Base-by-base conservation (phyloP, 2,888 invertebrate genomes). In the Balanococcus diminutus region DNA sequence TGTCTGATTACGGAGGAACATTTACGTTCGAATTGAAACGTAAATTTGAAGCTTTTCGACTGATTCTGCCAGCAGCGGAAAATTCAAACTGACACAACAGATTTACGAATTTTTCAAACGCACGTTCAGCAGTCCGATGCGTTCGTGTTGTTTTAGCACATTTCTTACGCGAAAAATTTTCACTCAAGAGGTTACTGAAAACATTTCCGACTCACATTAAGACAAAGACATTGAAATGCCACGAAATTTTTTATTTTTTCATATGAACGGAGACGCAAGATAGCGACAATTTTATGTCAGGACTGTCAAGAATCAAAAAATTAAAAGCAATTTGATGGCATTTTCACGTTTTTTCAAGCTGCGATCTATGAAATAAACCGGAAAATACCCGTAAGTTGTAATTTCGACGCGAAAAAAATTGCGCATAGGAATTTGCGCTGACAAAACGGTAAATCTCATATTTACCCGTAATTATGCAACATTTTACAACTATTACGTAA, bases 171-270 rank as follows among this genome's bases (percentile, higher is more conserved):
- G 61, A 67, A 67, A 67, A 67, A 28, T 14, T 28, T 4, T 0
- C 61, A 67, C 25, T 28, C 11, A 25, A n/a, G 11, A 46, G 5
- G 5, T 14, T 16, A 25, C 25, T 11, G 25, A 3, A 67, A 28
- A 28, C 28, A 67, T 67, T 67, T 67, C 9, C 19, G 8, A 19
- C 19, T 67, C 28, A 67, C 11, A 67, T 67, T n/a, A 6, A 32
- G 32, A 75, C 75, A 75, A 75, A 75, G 75, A 75, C 31, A 75
- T 75, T 67, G 32, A 75, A 75, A 75, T 75, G 75, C 75, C 75
- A 75, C 75, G 75, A 75, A 75, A 75, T 32, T 75, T 67, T 75
- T 31, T 8, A 75, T 75, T 75, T 61, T n/a, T 75, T 67, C 31
- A 11, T 28, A 28, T 11, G 31, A 67, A 67, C 67, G n/a, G 32